Conservation (phyloP, 2,888 invertebrate species). For the Phania funesta region DNA sequence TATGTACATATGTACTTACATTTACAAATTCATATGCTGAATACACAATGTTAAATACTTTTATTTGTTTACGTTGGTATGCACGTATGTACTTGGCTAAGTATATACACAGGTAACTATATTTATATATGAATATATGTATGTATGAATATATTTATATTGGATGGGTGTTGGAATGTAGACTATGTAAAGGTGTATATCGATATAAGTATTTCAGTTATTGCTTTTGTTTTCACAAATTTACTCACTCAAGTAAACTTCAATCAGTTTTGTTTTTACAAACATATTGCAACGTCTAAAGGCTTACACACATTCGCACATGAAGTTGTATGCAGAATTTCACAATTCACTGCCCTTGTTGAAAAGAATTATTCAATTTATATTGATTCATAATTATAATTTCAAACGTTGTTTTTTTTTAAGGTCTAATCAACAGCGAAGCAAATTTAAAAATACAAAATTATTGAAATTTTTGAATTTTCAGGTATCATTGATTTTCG, state of each 20-base stretch:
- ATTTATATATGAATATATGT: conserved; percentile 2
- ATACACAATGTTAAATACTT: conserved; percentile 27
- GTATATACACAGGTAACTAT: conserved; percentile 27
- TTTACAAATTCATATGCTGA: conserved; percentile 3
- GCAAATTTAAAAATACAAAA: too few relatives aligned
- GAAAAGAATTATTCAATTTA: too few relatives aligned
- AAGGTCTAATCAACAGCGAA: too few relatives aligned
- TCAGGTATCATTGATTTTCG: too few relatives aligned
- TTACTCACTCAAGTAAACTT: conserved; percentile 73
- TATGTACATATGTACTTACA: conserved; percentile 20
- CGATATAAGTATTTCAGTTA: conserved; percentile 71
- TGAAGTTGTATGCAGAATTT: not conserved
- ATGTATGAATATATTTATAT: not conserved
- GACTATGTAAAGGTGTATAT: conserved; percentile 49
- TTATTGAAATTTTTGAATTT: too few relatives aligned
- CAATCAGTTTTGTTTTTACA: conserved; percentile 65
- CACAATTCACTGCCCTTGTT: not conserved
- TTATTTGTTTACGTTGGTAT: conserved; percentile 27
- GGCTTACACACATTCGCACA: conserved; percentile 44
- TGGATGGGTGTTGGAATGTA: not conserved
- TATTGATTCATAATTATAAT: too few relatives aligned
- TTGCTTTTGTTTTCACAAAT: conserved; percentile 76
- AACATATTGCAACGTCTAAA: conserved; percentile 49
- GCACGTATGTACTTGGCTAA: conserved; percentile 14
- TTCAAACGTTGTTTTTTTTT: too few relatives aligned